Evolutionary conservation across 1,140 invertebrate species (phyloP), one percentile per base, ranked within the genome.

Genomic region (Diorhabda carinulata): DNA sequence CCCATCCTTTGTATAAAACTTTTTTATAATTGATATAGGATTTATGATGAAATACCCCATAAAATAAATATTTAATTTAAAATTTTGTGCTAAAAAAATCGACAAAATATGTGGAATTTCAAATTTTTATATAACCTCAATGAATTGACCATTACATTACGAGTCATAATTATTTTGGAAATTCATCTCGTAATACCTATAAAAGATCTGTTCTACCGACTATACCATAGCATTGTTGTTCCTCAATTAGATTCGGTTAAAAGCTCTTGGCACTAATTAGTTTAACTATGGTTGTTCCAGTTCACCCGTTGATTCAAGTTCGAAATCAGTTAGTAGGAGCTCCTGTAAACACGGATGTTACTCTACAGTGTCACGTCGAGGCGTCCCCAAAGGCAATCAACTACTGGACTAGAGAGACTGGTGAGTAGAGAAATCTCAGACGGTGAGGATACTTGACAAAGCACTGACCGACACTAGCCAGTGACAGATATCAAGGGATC

Each of bases 321-420:
- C 90, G 90, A 76, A 92, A 93, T 82, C 91, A 93, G 82, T 85
- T 93, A 78, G 90, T 95, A 57, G 92, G 92, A 43, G 92, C 91
- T 64, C 91, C 92, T 64, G 86, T 88, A 69, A 87, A 89, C 71
- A 90, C 90, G 60, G 88, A 93, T 79, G 91, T 95, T 72, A 92
- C 90, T 47, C 85, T 96, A 68, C 90, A 94, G 80, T 96, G 94
- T 81, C 87, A 91, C 77, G 92, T 94, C 43, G 92, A 93, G 80
- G 92, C 91, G 64, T 93, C 91, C 43, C 92, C 92, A 5, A 92
- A 92, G 81, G 91, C 92, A 69, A 92, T 93, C 80, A 93, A 93
- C 84, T 93, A 92, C 78, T 94, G 92, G 92, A 92, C 91, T 61
- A 87, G 91, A 75, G 91, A 92, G 76, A 90, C 89, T 75, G 91